Base-by-base conservation (phyloP, 2,888 invertebrate species). In the Lithophane semibrunnea region DNA sequence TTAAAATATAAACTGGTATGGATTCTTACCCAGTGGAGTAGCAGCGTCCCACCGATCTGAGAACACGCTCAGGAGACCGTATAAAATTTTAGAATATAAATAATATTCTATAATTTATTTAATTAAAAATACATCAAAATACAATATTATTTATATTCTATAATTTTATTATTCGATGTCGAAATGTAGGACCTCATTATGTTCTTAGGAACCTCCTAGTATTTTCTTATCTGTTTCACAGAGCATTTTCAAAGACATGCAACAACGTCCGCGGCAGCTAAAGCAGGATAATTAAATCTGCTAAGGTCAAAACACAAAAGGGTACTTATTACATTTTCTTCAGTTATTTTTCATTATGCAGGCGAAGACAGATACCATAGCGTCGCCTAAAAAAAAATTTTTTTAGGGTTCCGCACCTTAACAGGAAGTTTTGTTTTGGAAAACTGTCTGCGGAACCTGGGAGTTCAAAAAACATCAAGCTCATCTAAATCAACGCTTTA, bases 231-330 rank as follows among this genome's bases (percentile, higher is more conserved):
- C 7, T 24, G 16, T 47, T 60, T 42, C 58, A 71, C 68, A 83
- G 87, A 83, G 79, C 76, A 63, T 65, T 74, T 67, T 82, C 73
- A 81, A 83, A 86, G 84, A 77, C 72, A 70, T 73, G 56, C 76
- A 63, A n/a, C 76, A 63, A n/a, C 71, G 73, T 77, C 66, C 24
- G 66, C 47, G 7, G 54, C 67, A 80, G 79, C 49, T 69, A 61
- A 73, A 73, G 76, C 88, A 77, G 66, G 69, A 82, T 87, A 88
- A 87, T 87, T 88, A 88, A 79, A 71, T 79, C 42, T 54, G 18
- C 54, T 77, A 67, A 80, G 86, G 72, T 83, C 79, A 84, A 79
- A 82, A 80, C 44, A 83, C 70, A 83, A 83, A 68, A 74, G 63
- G 67, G 54, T 63, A 67, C 37, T 37, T 37, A 67, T 72, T 70